These are phyloP conservation scores for Drosophila longiperda DNA, from an alignment of 2,888 invertebrate genomes.

Conservation along the genomic window DNA sequence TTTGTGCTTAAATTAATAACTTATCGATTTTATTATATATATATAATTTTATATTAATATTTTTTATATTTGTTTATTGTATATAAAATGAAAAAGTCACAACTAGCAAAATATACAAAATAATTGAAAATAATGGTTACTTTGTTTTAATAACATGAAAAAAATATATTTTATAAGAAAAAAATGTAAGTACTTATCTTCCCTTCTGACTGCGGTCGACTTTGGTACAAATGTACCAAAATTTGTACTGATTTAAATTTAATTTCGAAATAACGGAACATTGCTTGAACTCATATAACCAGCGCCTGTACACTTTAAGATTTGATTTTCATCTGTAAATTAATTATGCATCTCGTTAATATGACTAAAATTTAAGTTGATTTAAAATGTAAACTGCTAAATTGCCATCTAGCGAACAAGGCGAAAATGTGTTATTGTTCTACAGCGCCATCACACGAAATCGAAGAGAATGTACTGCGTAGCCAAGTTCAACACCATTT, in stretches of 20 bases:
- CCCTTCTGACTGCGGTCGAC: not conserved
- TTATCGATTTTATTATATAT: constrained; percentile 33
- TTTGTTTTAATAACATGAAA: not conserved
- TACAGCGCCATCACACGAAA: constrained; percentile 30
- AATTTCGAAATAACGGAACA: not conserved
- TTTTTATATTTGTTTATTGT: constrained; percentile 1
- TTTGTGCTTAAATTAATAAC: constrained; percentile 36
- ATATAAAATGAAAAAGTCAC: constrained; percentile 5
- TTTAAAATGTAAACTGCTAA: too few relatives aligned
- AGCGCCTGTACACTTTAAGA: not conserved
- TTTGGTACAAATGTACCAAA: not conserved
- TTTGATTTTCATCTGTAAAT: not conserved
- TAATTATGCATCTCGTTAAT: not conserved
- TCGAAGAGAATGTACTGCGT: fast-evolving
- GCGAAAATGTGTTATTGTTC: fast-evolving
- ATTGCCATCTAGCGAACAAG: not conserved
- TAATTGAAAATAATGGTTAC: not conserved
- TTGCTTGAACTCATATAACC: not conserved
- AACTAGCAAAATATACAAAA: not conserved
- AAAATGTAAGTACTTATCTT: not conserved
- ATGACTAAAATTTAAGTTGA: not conserved
- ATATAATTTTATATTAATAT: constrained; percentile 27
- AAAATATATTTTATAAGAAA: not conserved
- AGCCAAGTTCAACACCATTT: constrained; percentile 29
- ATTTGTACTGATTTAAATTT: not conserved